Evolutionary conservation across 2,888 invertebrate species (phyloP), one percentile per base, ranked within the genome.

Genomic region (Tinea semifulvella): DNA sequence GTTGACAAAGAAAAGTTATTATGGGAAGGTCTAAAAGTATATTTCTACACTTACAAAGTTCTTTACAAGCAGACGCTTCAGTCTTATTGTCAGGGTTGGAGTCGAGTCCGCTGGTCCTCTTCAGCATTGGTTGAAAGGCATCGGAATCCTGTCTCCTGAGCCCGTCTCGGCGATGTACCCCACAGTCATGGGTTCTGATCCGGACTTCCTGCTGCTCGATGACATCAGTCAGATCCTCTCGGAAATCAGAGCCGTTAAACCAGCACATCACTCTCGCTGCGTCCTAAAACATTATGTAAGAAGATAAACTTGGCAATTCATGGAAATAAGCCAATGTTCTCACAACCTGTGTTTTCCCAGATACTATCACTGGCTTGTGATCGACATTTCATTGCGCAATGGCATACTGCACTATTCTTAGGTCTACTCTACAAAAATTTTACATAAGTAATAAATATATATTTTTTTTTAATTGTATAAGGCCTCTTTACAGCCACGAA

Each of bases 221-320:
- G 1, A 77, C 79, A 25, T 80, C 80, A 0, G 80, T 79, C 18
- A 80, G 49, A 46, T 80, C 80, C 47, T 80, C 76, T 10, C 69
- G 61, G 53, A 79, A 80, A 56, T 80, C 79, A 0, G 80, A 80
- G 39, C 80, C 80, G 40, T 80, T 76, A 43, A 80, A 76, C 80
- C 80, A 80, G 61, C 80, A 80, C 52, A 80, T 77, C 3, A 79
- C 68, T 56, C 67, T 73, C 1, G 80, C 80, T 45, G 80, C 79
- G 44, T 79, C 79, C 79, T 79, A 54, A 2, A 57, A 26, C 18
- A 39, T 11, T n/a, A n/a, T n/a, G n/a, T n/a, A n/a, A n/a, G n/a
- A n/a, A n/a, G n/a, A n/a, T n/a, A n/a, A n/a, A n/a, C n/a, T n/a
- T n/a, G n/a, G n/a, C n/a, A n/a, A n/a, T n/a, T n/a, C n/a, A n/a